Evolutionary conservation across 1,140 invertebrate species (phyloP).

Genomic region (Paraescarpia echinospica): DNA sequence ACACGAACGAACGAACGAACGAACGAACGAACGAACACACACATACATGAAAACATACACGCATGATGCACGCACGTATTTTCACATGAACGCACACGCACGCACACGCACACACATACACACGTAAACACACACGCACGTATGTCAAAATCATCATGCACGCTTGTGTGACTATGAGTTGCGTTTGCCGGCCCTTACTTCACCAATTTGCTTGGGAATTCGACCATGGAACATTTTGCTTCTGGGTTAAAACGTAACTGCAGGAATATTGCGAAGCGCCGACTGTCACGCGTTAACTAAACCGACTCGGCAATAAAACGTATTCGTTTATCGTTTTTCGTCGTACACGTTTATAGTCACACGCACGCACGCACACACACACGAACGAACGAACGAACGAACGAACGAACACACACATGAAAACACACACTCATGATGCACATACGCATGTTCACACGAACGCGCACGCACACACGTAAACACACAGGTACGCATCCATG

Average conservation of each 20-base stretch:
- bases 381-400: not conserved
- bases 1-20: not conserved
- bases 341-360: not conserved
- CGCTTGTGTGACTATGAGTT: not conserved
- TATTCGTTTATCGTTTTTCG: not conserved
- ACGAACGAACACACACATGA: not conserved
- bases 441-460: too few species aligned
- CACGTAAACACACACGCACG: too few species aligned
- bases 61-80: not conserved
- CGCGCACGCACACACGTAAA: not conserved
- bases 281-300: not conserved
- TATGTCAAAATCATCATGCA: not conserved
- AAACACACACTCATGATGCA: not conserved
- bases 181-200: not conserved
- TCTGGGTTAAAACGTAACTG: not conserved
- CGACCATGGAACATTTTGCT: not conserved
- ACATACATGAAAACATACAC: too few species aligned
- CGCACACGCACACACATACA: not conserved
- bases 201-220: not conserved
- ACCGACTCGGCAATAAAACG: not conserved
- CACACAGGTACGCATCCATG: not conserved
- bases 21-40: not conserved
- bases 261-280: not conserved
- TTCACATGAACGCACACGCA: not conserved
- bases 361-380: not conserved